Evolutionary conservation across 2,113 vertebrate species (phyloP), one percentile per base, ranked within the genome.

Genomic region (Misgurnus mizolepis): DNA sequence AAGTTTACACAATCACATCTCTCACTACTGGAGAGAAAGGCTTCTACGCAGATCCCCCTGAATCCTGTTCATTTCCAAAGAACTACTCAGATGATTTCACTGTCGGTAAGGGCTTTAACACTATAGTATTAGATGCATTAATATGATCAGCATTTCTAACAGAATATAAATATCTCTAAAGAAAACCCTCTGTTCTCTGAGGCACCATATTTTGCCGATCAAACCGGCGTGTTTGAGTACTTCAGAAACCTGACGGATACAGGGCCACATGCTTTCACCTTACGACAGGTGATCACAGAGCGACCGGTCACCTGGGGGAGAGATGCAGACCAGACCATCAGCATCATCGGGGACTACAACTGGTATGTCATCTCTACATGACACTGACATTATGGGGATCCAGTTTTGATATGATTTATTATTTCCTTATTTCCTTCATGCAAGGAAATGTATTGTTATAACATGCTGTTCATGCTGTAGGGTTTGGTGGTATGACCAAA

Each of bases 161-260:
- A 27, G 39, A 4, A 53, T 80, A 22, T 58, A 7, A n/a, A n/a
- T 53, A 2, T 61, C 83, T 86, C 87, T 72, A 74, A 70, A 98
- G 97, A 89, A 86, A 93, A 90, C 83, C 95, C 97, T 10, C 86
- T 91, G 56, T 98, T 98, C 86, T 95, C 95, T 3, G 97, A 99
- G 90, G 95, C 98, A 6, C 95, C 97, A 0, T 75, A 96, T 88
- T 99, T 99, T 85, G 95, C 98, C 4, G 98, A 99, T 87, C 97
- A 99, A 88, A 97, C 98, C 0, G 98, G 98, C 0, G 96, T 98
- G 4, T 99, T 99, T 88, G 97, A 99, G 79, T 99, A 98, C 85
- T 95, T 93, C 67, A 76, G 87, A 18, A 99, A 99, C 85, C 45
- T 80, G 5, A 93, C 93, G 1, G 96, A 97, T 79, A 89, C 91